Evolutionary conservation across 2,797 vertebrate species (phyloP).

Genomic region (Pteropus rufus): DNA sequence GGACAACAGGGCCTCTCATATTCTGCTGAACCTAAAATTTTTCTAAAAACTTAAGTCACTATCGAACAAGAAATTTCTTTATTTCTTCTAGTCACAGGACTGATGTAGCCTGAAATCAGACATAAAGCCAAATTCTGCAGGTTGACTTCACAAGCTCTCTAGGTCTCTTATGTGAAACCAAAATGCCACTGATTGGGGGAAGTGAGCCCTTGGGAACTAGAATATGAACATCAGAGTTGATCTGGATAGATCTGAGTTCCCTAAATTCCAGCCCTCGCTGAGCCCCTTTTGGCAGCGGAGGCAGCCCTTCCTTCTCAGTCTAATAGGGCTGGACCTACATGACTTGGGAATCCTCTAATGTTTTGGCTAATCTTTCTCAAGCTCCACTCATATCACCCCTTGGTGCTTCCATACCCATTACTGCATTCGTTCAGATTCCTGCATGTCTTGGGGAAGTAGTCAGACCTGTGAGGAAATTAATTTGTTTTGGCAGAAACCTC

Average conservation of each 20-base stretch:
- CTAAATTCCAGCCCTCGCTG: background rate
- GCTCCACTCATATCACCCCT: background rate
- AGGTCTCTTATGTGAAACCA: background rate
- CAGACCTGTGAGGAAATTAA: background rate
- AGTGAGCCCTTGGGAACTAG: background rate
- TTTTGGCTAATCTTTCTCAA: background rate
- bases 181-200: background rate
- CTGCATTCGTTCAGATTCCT: conserved; percentile 31
- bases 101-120: background rate
- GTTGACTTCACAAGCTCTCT: background rate
- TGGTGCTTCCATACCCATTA: background rate
- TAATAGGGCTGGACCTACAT: background rate
- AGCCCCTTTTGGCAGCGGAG: background rate
- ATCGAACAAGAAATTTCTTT: background rate
- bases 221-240: background rate
- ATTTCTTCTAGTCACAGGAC: background rate
- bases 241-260: background rate
- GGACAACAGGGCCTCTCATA: background rate
- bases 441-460: background rate
- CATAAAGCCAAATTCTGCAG: background rate
- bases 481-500: background rate
- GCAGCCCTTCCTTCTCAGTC: background rate
- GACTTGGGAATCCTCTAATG: background rate
- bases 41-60: background rate
- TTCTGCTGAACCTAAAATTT: background rate